Conservation (phyloP, 2,113 vertebrate species). For the Meleagris gallopavo region DNA sequence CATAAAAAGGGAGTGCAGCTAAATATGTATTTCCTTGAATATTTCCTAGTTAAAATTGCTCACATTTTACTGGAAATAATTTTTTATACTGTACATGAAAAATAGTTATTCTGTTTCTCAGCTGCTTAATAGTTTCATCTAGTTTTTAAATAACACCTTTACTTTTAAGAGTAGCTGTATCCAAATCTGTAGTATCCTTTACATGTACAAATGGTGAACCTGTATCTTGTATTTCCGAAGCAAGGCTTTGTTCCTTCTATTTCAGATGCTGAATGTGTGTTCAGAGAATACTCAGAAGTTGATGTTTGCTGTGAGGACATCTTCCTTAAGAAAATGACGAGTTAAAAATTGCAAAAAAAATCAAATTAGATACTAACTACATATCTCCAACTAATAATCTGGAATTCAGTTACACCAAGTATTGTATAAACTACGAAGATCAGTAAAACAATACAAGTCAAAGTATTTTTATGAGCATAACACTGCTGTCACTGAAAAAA, state of each 20-base stretch:
- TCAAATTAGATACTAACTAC: background rate
- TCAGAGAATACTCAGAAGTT: background rate
- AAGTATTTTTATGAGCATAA: background rate
- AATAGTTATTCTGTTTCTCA: background rate
- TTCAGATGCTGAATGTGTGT: background rate
- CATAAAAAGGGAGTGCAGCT: background rate
- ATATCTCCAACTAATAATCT: background rate
- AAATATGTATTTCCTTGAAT: background rate
- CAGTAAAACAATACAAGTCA: background rate
- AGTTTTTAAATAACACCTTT: background rate
- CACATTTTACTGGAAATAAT: background rate
- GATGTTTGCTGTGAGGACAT: background rate
- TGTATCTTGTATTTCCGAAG: background rate
- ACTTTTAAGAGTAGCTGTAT: background rate
- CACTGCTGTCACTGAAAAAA: background rate
- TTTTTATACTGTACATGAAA: background rate
- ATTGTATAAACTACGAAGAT: background rate
- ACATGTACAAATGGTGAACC: fast-evolving
- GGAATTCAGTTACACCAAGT: background rate
- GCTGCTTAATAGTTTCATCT: background rate
- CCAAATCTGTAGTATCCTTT: background rate
- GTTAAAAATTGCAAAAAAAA: background rate
- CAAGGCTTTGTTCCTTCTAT: background rate
- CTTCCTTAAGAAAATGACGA: background rate
- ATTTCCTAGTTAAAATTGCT: background rate